Evolutionary conservation across 2,888 invertebrate species (phyloP).

Genomic region (Morpho helenor): DNA sequence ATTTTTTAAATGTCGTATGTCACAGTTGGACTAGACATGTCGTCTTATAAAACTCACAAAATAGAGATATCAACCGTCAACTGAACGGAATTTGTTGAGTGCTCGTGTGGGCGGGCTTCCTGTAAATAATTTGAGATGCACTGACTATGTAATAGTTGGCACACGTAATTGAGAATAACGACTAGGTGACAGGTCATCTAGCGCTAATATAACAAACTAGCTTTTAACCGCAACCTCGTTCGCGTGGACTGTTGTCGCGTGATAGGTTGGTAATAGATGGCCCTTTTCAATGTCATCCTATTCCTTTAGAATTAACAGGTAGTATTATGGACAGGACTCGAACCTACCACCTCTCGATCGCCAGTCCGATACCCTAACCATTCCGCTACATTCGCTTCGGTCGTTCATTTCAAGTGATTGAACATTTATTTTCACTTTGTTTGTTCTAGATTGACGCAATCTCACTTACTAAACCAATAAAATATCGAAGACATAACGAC

Average conservation of each 20-base stretch:
- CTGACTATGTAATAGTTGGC: conserved; percentile 28
- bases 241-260: too few relatives aligned
- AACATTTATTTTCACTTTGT: conserved; percentile 3
- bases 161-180: conserved; percentile 20
- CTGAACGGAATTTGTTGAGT: conserved; percentile 13
- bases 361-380: too few relatives aligned
- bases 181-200: conserved; percentile 17
- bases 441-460: not conserved
- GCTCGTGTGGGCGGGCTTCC: conserved; percentile 19
- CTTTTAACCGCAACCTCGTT: too few relatives aligned
- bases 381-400: not conserved
- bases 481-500: conserved; percentile 12
- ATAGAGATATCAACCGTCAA: conserved; percentile 10
- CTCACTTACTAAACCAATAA: not conserved
- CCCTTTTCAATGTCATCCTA: too few relatives aligned
- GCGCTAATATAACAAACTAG: conserved; percentile 17
- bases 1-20: not conserved
- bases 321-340: too few relatives aligned
- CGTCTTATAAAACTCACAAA: not conserved
- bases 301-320: too few relatives aligned
- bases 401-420: not conserved
- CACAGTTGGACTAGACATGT: not conserved
- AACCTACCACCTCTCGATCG: too few relatives aligned
- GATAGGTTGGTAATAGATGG: too few relatives aligned
- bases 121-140: conserved; percentile 18